Conservation (phyloP, 2,888 invertebrate genomes). For the Orthosia gothica region DNA sequence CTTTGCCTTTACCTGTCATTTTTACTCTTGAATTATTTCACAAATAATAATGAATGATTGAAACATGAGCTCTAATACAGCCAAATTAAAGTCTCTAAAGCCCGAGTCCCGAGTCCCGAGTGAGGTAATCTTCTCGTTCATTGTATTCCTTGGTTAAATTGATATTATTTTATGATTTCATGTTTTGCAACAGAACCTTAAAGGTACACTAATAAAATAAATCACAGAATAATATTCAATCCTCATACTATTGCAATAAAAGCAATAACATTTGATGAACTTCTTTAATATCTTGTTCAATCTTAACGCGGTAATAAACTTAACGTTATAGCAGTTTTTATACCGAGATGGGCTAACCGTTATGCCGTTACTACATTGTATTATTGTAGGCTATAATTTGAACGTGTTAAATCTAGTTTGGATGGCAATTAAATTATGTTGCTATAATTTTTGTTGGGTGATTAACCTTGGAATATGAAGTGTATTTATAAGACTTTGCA, state of each 20-base stretch:
- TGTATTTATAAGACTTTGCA: not conserved
- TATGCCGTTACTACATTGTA: conserved; percentile 17
- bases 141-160: no score
- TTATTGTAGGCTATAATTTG: conserved; percentile 33
- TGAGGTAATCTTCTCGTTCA: no score
- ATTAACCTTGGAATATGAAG: conserved; percentile 40
- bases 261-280: conserved; percentile 26
- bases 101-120: no score
- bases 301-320: conserved; percentile 31
- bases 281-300: conserved; percentile 24
- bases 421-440: conserved; percentile 37
- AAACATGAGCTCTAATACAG: no score
- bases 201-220: not conserved
- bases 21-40: no score
- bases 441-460: conserved; percentile 15
- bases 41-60: no score
- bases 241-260: conserved; percentile 20
- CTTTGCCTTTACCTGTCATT: no score
- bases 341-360: conserved; percentile 4
- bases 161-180: no score
- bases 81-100: no score
- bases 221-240: not conserved
- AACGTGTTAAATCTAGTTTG: conserved; percentile 37
- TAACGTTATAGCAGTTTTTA: conserved; percentile 39
- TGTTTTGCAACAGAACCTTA: not conserved